Evolutionary conservation across 2,888 invertebrate genomes (phyloP).

Genomic region (Beris chalybata): DNA sequence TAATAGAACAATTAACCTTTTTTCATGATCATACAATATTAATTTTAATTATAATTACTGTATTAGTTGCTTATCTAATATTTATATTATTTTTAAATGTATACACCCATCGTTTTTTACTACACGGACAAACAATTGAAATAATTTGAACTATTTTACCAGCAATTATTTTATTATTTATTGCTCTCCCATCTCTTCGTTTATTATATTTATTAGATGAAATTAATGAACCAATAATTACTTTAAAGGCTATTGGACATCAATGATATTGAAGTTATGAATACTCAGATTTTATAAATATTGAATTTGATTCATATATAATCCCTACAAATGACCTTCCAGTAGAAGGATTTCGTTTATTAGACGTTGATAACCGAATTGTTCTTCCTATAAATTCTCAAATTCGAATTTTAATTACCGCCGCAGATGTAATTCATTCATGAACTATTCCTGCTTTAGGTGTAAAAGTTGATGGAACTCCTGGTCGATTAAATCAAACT

Average conservation of each 20-base stretch:
- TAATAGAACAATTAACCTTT: conserved; percentile 69
- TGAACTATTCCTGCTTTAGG: conserved; percentile 67
- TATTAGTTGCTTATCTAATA: conserved; percentile 63
- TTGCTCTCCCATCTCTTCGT: conserved; percentile 64
- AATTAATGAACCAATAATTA: conserved; percentile 62
- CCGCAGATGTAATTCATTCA: conserved; percentile 68
- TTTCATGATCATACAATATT: conserved; percentile 66
- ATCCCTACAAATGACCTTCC: too few species aligned
- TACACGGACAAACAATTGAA: conserved; percentile 66
- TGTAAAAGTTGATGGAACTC: conserved; percentile 67
- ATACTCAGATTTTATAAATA: too few species aligned
- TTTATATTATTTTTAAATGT: conserved; percentile 61
- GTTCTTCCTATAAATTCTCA: conserved; percentile 63
- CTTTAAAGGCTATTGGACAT: conserved; percentile 66
- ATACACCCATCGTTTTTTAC: conserved; percentile 61
- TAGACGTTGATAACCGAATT: conserved; percentile 52
- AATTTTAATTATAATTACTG: conserved; percentile 65
- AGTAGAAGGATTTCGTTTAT: too few species aligned
- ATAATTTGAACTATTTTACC: conserved; percentile 67
- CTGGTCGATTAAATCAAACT: conserved; percentile 67
- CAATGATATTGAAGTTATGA: conserved; percentile 71
- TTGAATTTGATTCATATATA: too few species aligned
- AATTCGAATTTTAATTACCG: too few species aligned
- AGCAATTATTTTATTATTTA: conserved; percentile 64
- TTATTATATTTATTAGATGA: conserved; percentile 66